Conservation (phyloP, 2,888 invertebrate species). For the Doris montereyensis region DNA sequence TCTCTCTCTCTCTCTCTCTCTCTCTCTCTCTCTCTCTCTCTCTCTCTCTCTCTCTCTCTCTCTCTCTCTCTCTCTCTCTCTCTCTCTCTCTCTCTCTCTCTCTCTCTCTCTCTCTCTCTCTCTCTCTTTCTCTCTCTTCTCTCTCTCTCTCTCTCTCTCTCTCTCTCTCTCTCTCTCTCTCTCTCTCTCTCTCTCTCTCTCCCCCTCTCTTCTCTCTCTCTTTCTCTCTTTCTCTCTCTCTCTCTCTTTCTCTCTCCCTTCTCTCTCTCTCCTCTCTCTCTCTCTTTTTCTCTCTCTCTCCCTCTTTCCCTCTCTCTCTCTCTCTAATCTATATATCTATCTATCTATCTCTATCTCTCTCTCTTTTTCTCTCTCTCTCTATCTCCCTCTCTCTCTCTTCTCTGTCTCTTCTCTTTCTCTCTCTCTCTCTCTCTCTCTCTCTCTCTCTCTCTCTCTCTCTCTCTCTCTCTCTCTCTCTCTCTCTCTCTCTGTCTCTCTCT, state of each 20-base stretch:
- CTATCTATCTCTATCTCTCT: too few relatives aligned
- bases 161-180: conserved; percentile 16
- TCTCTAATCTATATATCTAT: too few relatives aligned
- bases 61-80: conserved; percentile 34
- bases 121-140: background rate
- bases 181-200: conserved; percentile 11
- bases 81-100: background rate
- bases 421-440: background rate
- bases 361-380: too few relatives aligned
- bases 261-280: background rate
- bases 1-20: background rate
- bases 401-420: too few relatives aligned
- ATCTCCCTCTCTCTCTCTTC: too few relatives aligned
- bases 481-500: conserved; percentile 5
- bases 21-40: background rate
- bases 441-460: too few relatives aligned
- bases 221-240: too few relatives aligned
- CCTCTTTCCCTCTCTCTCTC: background rate
- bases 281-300: background rate
- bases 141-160: background rate
- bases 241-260: background rate
- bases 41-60: background rate
- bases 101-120: conserved; percentile 9
- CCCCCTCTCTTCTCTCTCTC: too few relatives aligned
- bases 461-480: conserved; percentile 25